Base-by-base conservation (phyloP, 2,888 invertebrate species). In the Uloborus plumipes region DNA sequence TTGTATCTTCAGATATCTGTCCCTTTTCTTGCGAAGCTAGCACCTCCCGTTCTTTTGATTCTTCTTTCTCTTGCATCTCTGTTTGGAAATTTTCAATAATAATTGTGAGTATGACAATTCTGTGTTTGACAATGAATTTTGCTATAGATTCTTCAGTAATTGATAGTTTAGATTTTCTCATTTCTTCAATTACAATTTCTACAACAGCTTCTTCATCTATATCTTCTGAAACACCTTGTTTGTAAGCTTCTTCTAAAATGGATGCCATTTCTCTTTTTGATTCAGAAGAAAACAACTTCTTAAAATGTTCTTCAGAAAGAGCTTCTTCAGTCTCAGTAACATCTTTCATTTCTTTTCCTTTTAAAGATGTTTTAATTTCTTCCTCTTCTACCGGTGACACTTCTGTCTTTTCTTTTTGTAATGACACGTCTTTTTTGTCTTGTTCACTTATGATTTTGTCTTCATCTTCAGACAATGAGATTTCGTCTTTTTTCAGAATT, bases 141-240 rank as follows among this genome's bases (percentile, higher is more conserved):
- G 26, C 4, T 26, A 26, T 4, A 26, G 26, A 26, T 26, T 26
- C 26, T 4, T 26, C 4, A 26, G 26, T 26, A 3, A 26, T 26
- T 26, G 26, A 26, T 2, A 26, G 26, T 26, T 26, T 26, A 26
- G 26, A 26, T 65, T 49, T 65, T 20, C 49, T n/a, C 18, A 13
- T 65, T n/a, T n/a, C 53, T 16, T 66, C 66, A 49, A 66, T 22
- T 15, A 47, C 47, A 47, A 66, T 66, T 47, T 51, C 50, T 66
- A 14, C 39, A 47, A 20, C 7, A 39, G 13, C 18, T 66, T 66
- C 49, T 14, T 66, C 53, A 26, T 26, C 4, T 26, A 26, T 26
- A 26, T 26, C 26, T 26, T 26, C 4, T 26, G 26, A 26, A 26
- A 26, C 26, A 26, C 26, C 26, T 26, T 26, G 26, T 26, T 26